Conservation (phyloP, 2,888 invertebrate genomes). For the Pristionchus entomophagus region DNA sequence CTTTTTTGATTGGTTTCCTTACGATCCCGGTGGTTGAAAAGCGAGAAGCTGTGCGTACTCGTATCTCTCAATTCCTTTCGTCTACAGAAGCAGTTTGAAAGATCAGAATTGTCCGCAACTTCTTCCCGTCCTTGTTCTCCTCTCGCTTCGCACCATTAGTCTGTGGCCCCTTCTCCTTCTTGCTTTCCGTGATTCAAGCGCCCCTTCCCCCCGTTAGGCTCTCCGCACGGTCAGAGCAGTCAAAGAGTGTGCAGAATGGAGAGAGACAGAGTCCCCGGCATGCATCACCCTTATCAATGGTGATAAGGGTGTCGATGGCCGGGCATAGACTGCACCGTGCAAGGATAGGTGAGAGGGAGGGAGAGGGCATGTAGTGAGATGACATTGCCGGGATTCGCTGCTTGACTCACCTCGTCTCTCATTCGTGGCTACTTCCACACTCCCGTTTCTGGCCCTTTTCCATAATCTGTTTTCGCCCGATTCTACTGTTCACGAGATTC, state of each 20-base stretch:
- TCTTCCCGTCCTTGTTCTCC: no score
- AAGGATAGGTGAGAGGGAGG: neutral
- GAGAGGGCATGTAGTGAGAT: neutral
- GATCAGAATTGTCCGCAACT: no score
- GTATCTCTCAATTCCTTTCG: no score
- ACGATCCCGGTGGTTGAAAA: no score
- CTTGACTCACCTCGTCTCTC: no score
- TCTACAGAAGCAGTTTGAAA: no score
- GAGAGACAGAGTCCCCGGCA: neutral
- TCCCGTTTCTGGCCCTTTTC: no score
- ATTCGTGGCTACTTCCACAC: neutral
- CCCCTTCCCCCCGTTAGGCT: no score
- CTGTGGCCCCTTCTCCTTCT: neutral
- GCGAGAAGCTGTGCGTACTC: no score
- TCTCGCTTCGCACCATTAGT: neutral
- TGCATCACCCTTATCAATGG: neutral
- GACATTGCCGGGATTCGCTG: no score
- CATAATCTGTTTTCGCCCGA: neutral
- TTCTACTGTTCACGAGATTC: neutral
- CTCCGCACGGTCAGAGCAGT: neutral
- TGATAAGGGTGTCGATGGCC: neutral
- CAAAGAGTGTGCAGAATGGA: neutral
- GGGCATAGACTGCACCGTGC: neutral
- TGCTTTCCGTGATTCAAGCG: neutral
- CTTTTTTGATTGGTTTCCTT: no score